A percentile compares a stretch with the other conserved stretches of the same genome.
These are phyloP conservation scores for Oriolus oriolus DNA, from an alignment of 2,113 vertebrate species.

Conservation along the genomic window DNA sequence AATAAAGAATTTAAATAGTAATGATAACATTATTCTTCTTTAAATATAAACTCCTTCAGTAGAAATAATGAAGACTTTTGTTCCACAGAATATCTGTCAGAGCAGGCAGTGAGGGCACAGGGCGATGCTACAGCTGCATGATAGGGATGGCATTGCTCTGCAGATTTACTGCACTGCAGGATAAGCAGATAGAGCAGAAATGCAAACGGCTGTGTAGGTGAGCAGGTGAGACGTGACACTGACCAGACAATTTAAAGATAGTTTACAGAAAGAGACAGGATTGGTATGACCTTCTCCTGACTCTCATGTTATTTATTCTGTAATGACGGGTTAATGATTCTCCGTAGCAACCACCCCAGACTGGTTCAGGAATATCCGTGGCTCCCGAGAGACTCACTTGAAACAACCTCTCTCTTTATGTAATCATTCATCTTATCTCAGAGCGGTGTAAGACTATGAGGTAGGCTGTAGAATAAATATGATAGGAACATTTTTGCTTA, in stretches of 20 bases:
- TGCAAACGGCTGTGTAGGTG: background rate
- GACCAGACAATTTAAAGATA: slow-evolving; percentile 30
- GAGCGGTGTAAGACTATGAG: background rate
- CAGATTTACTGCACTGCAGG: slow-evolving; percentile 14
- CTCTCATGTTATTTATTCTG: slow-evolving; percentile 1
- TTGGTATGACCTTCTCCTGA: slow-evolving; percentile 42
- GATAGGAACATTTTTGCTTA: background rate
- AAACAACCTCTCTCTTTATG: background rate
- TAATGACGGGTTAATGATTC: slow-evolving; percentile 11
- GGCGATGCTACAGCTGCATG: background rate
- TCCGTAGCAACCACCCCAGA: background rate
- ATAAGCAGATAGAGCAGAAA: slow-evolving; percentile 9
- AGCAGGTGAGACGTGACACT: slow-evolving; percentile 44
- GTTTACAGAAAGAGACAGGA: background rate
- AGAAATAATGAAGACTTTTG: background rate
- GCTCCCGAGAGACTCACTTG: background rate
- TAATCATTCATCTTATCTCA: background rate
- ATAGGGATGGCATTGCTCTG: background rate
- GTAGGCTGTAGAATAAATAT: background rate
- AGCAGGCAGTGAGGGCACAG: background rate
- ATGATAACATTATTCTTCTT: background rate
- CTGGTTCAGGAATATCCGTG: background rate
- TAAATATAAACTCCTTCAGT: background rate
- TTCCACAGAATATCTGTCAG: background rate
- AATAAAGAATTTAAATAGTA: background rate